phyloP scores from a whole-genome alignment of 1,140 invertebrate species.

The Drosophila nebulosa region DNA sequence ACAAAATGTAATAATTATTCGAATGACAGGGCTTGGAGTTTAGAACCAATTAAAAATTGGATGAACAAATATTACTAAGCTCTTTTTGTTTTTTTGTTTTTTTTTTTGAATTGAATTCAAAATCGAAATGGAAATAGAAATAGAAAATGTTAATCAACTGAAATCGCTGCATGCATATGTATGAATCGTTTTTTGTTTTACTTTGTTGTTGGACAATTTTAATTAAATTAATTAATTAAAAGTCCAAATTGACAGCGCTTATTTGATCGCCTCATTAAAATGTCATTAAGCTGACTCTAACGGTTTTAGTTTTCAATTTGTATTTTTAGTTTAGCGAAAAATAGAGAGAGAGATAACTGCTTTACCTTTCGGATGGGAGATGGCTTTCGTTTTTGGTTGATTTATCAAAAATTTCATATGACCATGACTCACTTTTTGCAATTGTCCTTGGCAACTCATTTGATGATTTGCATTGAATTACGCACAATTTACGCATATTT shows the following conservation, averaged over 20 bases:
- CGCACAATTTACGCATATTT: constrained; percentile 24
- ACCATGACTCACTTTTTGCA: constrained; percentile 17
- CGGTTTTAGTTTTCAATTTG: constrained; percentile 36
- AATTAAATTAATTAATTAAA: constrained; percentile 61
- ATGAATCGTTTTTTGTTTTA: constrained; percentile 7
- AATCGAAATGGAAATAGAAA: constrained; percentile 8
- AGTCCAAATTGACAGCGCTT: constrained; percentile 53
- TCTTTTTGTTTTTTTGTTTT: not conserved
- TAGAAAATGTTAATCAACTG: not conserved
- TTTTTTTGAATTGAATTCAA: constrained; percentile 16
- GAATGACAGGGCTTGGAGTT: constrained; percentile 25
- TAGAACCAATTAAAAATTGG: constrained; percentile 41
- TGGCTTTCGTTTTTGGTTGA: too few species aligned
- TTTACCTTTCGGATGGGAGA: not conserved
- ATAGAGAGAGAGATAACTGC: not conserved
- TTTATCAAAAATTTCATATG: not conserved
- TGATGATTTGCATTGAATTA: constrained; percentile 20
- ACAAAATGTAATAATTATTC: constrained; percentile 39
- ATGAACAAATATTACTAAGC: not conserved
- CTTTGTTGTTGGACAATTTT: constrained; percentile 31
- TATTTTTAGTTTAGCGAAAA: constrained; percentile 2
- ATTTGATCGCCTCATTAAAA: constrained; percentile 69
- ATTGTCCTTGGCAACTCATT: not conserved
- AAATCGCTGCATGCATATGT: constrained; percentile 6
- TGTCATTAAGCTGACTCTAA: constrained; percentile 65